Percentiles rank a stretch among this genome's conserved stretches.
Conservation (phyloP, 2,888 invertebrate genomes). For the Cepaea hortensis region DNA sequence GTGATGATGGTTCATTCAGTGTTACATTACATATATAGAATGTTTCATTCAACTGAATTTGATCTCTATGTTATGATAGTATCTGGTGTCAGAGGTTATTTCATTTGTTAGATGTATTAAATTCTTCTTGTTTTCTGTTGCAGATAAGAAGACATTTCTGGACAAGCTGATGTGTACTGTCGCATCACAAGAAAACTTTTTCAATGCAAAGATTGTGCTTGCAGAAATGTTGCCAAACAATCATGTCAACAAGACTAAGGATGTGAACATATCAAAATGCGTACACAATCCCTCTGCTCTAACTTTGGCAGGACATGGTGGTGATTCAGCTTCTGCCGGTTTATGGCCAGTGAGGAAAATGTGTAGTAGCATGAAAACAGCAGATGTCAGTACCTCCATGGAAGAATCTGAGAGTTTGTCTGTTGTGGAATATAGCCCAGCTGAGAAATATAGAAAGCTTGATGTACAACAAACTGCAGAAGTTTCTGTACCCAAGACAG, state of each 20-base stretch:
- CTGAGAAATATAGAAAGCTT: conserved; percentile 9
- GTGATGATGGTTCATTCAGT: neutral
- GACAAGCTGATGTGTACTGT: conserved; percentile 36
- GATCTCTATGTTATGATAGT: too few species aligned
- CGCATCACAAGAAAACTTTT: conserved; percentile 1
- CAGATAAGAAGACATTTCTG: conserved; percentile 38
- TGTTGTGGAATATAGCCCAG: neutral
- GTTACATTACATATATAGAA: neutral
- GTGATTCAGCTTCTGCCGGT: too few species aligned
- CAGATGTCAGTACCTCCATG: too few species aligned
- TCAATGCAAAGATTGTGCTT: conserved; percentile 18
- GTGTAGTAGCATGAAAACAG: neutral
- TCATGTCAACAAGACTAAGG: neutral
- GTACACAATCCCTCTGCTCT: neutral
- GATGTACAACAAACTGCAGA: conserved; percentile 4
- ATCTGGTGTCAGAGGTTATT: too few species aligned
- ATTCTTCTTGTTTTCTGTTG: conserved; percentile 10
- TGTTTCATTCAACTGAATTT: too few species aligned
- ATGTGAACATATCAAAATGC: neutral
- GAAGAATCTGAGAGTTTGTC: neutral
- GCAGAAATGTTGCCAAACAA: neutral
- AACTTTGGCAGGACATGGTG: too few species aligned
- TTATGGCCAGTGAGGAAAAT: neutral
- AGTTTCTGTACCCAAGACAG: neutral
- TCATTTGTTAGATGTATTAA: too few species aligned